Conservation (phyloP, 2,888 invertebrate species). For the Achlya flavicornis region DNA sequence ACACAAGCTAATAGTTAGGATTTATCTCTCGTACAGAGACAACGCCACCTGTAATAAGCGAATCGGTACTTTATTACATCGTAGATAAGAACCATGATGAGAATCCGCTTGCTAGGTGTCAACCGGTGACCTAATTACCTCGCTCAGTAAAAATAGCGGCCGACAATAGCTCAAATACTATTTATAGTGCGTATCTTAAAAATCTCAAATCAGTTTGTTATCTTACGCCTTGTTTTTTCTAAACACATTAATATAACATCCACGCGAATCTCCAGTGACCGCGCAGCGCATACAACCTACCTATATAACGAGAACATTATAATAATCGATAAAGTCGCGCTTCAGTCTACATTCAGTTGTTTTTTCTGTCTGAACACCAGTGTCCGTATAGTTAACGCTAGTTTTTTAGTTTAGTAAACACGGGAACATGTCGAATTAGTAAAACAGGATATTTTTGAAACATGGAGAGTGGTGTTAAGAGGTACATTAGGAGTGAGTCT, state of each 20-base stretch:
- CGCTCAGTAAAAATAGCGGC: slow-evolving; percentile 78
- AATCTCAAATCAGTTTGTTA: slow-evolving; percentile 66
- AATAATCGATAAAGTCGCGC: slow-evolving; percentile 51
- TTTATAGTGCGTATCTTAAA: slow-evolving; percentile 78
- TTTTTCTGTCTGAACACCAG: slow-evolving; percentile 57
- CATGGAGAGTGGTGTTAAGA: slow-evolving; percentile 74
- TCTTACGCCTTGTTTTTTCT: slow-evolving; percentile 54
- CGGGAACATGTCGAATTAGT: slow-evolving; percentile 75
- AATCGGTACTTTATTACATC: slow-evolving; percentile 25
- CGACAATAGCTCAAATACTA: slow-evolving; percentile 82
- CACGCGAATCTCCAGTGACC: slow-evolving; percentile 22
- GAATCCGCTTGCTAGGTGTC: slow-evolving; percentile 55
- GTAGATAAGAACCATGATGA: slow-evolving; percentile 42
- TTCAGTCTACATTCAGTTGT: slow-evolving; percentile 62
- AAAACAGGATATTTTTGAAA: slow-evolving; percentile 41
- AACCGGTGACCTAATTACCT: slow-evolving; percentile 75
- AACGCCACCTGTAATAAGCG: slow-evolving; percentile 45
- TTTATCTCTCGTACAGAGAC: slow-evolving; percentile 9
- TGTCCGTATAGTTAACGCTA: slow-evolving; percentile 70
- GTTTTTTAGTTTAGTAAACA: slow-evolving; percentile 78
- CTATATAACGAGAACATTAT: slow-evolving; percentile 46
- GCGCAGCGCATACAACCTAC: slow-evolving; percentile 63
- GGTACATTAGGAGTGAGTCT: slow-evolving; percentile 78
- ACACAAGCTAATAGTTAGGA: slow-evolving; percentile 14
- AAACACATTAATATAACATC: slow-evolving; percentile 25